Base-by-base conservation (phyloP, 2,113 vertebrate genomes). In the Tamias sibiricus region DNA sequence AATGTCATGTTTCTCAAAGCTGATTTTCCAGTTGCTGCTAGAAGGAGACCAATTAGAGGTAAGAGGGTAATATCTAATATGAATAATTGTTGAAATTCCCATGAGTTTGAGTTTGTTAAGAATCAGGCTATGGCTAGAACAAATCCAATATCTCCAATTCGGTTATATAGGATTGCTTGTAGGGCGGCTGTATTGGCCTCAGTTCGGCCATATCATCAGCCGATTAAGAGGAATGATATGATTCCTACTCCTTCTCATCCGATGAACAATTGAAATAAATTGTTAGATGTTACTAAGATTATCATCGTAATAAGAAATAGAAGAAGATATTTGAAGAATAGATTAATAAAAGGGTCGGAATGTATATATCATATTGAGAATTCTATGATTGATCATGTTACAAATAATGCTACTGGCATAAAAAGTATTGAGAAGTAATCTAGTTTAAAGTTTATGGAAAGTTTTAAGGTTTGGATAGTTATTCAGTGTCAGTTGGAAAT, bases 31-130 rank as follows among this genome's bases (percentile, higher is more conserved):
- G 64, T 28, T 2, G n/a, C 24, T 16, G 24, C 79, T 10, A 40
- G 24, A 1, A 62, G 12, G 1, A 82, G 24, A 2, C 59, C 26
- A 1, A 85, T 22, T 49, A 49, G 47, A 12, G 9, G 11, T 12
- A 49, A 12, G 2, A 49, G 47, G 13, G 47, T 12, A 2, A 49
- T 2, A 49, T 49, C 47, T 49, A 49, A 12, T 49, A 49, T 49
- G 47, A 49, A 49, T 9, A 49, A 12, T 37, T 76, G 66, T 49
- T 90, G 71, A 0, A 71, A 2, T 0, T 85, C 69, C 40, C 59
- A 77, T 22, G 94, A 22, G 26, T 64, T 40, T 4, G 6, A 1
- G 5, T 68, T 1, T 1, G 20, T 0, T 1, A 69, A 1, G 0
- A 77, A 47, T 77, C 87, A 85, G 5, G 71, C 28, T 2, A 79